Evolutionary conservation across 1,140 invertebrate species (phyloP).

Genomic region (Nephotettix cincticeps): DNA sequence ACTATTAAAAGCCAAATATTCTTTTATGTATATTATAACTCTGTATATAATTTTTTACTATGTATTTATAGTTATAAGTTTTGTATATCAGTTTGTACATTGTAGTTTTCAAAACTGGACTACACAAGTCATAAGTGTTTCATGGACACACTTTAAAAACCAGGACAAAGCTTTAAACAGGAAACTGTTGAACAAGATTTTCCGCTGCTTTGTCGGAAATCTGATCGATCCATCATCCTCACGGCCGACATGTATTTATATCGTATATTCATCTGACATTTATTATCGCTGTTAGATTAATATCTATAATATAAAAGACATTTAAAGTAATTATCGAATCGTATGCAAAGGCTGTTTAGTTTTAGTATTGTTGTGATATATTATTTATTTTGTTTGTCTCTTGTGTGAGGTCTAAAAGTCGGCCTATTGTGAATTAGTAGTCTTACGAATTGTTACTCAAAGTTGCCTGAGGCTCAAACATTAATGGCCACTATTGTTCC

Average conservation of each 20-base stretch:
- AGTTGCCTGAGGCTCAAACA: slow-evolving; percentile 19
- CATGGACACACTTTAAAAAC: slow-evolving; percentile 19
- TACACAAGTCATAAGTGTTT: background rate
- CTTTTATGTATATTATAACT: background rate
- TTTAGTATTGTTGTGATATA: slow-evolving; percentile 27
- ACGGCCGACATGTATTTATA: slow-evolving; percentile 8
- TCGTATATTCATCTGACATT: slow-evolving; percentile 8
- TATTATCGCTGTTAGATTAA: background rate
- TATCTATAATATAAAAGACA: slow-evolving; percentile 10
- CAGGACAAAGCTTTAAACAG: slow-evolving; percentile 11
- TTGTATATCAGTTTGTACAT: slow-evolving; percentile 1
- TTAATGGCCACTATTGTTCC: slow-evolving; percentile 15
- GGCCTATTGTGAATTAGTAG: background rate
- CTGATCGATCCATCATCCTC: too few species aligned
- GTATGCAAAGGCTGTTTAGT: slow-evolving; percentile 24
- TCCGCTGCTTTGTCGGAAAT: background rate
- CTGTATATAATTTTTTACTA: slow-evolving; percentile 16
- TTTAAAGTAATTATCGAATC: slow-evolving; percentile 12
- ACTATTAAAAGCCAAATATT: slow-evolving; percentile 16
- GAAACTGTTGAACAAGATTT: background rate
- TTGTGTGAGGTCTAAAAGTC: background rate
- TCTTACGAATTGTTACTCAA: background rate
- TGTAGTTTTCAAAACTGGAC: background rate
- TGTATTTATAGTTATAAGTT: slow-evolving; percentile 8
- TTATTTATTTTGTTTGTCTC: slow-evolving; percentile 21